A percentile compares a stretch with the other conserved stretches of the same genome.
These are phyloP conservation scores for Xestia xanthographa DNA, from an alignment of 2,888 invertebrate genomes.

Conservation along the genomic window DNA sequence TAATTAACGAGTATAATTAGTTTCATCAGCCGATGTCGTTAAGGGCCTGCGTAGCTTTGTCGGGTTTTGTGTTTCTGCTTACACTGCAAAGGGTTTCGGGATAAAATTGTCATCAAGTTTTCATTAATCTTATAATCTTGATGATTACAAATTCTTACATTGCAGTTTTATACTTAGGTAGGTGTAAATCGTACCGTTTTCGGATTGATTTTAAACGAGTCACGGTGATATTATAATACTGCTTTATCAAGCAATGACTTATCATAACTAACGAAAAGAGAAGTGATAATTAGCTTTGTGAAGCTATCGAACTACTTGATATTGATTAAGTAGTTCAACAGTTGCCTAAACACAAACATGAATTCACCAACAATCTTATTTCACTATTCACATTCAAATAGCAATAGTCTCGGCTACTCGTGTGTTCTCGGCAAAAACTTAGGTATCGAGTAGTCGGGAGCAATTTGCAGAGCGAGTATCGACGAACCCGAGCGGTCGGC, in stretches of 20 bases:
- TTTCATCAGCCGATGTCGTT: slow-evolving; percentile 52
- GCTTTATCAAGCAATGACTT: not conserved
- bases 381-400: slow-evolving; percentile 26
- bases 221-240: not conserved
- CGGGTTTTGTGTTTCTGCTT: slow-evolving; percentile 41
- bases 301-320: not conserved
- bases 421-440: slow-evolving; percentile 48
- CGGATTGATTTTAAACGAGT: not conserved
- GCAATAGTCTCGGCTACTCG: slow-evolving; percentile 36
- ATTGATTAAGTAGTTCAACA: not conserved
- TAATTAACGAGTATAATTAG: slow-evolving; percentile 57
- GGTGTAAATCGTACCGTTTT: not conserved
- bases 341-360: not conserved
- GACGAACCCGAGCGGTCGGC: slow-evolving; percentile 57
- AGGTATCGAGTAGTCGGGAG: slow-evolving; percentile 59
- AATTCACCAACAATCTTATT: slow-evolving; percentile 20
- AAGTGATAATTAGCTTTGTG: not conserved
- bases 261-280: not conserved
- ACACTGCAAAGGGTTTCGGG: slow-evolving; percentile 18
- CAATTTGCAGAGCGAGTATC: slow-evolving; percentile 62
- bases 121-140: slow-evolving; percentile 19
- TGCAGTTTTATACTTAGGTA: not conserved
- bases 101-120: slow-evolving; percentile 25
- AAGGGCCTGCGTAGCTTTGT: slow-evolving; percentile 25
- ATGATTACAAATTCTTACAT: not conserved